Base-by-base conservation (phyloP, 2,797 vertebrate genomes). In the Pangasius macronema region DNA sequence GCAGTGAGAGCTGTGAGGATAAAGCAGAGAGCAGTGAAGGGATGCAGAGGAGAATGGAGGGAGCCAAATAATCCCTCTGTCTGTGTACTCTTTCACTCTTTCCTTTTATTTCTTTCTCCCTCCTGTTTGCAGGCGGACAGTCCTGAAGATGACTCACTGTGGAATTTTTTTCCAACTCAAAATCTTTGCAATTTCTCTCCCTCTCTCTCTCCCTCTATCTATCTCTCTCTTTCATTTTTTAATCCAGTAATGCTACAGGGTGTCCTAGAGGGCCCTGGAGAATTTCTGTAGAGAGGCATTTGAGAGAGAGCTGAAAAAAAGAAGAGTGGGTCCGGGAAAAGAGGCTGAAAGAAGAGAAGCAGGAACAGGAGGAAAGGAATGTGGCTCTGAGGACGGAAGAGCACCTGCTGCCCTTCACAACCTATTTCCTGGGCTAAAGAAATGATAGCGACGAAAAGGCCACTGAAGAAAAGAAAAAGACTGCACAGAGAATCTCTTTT, bases 391-490 rank as follows among this genome's bases (percentile, higher is more conserved):
- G 90, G 92, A 91, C 30, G 80, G 61, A 88, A 92, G 91, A 91
- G 88, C 94, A 95, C 95, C 94, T 95, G 95, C 94, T 93, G 90
- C 92, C 93, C 89, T 88, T 89, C 83, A 80, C 39, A 70, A 83
- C 73, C 82, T 89, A 73, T 77, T 82, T 88, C 87, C 88, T 91
- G 87, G 91, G 87, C 88, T 90, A 68, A 73, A 85, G 89, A 90
- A 93, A 92, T 93, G 93, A 92, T 89, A 90, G 24, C 27, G 55
- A 83, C 83, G 68, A 90, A 91, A 89, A 88, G 51, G 82, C 53
- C 67, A 86, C 80, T 59, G 75, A 92, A 91, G 90, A 92, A 49
- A 80, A 61, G 70, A 33, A 75, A 85, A 76, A 80, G 36, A 53
- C 87, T 75, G 72, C 82, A 75, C 76, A 83, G 72, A 46, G 14